phyloP scores from a whole-genome alignment of 2,113 vertebrate species.

The Rhagologus leucostigma region DNA sequence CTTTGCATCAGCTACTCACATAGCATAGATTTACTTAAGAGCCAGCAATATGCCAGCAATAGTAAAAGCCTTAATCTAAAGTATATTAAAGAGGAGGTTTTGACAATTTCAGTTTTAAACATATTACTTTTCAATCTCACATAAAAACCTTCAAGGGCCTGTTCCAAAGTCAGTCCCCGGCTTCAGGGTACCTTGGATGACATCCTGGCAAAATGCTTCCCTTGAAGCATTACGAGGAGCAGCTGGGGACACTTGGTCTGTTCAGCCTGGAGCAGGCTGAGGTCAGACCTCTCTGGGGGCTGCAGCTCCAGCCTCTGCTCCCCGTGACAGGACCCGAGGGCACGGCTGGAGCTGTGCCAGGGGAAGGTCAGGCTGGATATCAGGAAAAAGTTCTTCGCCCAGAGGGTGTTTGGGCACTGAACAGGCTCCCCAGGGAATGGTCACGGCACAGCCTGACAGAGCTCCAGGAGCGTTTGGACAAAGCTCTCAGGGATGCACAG shows the following conservation, averaged over 20 bases:
- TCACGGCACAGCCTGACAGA: not conserved
- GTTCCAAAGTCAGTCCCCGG: not conserved
- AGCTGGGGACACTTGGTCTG: not conserved
- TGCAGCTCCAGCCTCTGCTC: not conserved
- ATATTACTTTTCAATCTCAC: not conserved
- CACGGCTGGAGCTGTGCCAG: not conserved
- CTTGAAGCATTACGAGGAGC: accelerated
- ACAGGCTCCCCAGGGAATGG: not conserved
- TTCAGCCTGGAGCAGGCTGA: not conserved
- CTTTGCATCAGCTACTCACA: not conserved
- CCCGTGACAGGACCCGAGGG: not conserved
- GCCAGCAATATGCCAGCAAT: not conserved
- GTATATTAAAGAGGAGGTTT: not conserved
- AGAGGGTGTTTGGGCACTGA: not conserved
- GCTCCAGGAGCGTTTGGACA: not conserved
- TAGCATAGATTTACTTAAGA: not conserved
- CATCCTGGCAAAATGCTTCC: not conserved
- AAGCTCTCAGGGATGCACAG: not conserved
- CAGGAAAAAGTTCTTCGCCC: too few species aligned
- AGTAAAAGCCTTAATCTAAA: not conserved
- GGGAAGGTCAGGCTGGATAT: not conserved
- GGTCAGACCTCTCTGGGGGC: not conserved
- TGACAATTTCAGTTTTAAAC: not conserved
- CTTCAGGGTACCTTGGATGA: not conserved
- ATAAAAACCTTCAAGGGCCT: not conserved